Evolutionary conservation across 2,113 vertebrate genomes (phyloP).

Genomic region (Apeltes quadracus): DNA sequence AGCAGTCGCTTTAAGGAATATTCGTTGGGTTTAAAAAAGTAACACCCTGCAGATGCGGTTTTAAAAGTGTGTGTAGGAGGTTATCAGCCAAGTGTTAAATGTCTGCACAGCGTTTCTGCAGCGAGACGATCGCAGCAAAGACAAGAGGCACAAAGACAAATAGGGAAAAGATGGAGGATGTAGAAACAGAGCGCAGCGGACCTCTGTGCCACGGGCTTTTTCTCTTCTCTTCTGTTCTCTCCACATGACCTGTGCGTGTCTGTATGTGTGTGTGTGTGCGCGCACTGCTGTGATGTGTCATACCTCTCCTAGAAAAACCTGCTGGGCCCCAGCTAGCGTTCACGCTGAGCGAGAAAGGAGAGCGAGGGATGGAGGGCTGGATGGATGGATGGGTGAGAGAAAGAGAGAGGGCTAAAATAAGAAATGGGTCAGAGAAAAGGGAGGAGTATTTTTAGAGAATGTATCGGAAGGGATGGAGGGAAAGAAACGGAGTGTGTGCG

Average conservation of each 20-base stretch:
- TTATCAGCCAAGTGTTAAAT: constrained; percentile 37
- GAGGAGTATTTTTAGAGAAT: constrained; percentile 60
- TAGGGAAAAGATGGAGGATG: constrained; percentile 22
- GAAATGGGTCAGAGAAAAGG: constrained; percentile 48
- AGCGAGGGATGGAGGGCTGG: constrained; percentile 35
- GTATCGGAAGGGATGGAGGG: constrained; percentile 3
- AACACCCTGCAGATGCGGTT: constrained; percentile 10
- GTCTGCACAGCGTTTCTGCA: background rate
- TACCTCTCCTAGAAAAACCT: constrained; percentile 68
- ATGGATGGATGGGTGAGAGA: constrained; percentile 14
- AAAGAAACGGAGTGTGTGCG: constrained; percentile 9
- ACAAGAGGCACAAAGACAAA: constrained; percentile 23
- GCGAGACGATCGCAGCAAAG: background rate
- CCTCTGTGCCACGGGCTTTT: constrained; percentile 51
- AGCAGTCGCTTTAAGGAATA: constrained; percentile 1
- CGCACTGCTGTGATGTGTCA: constrained; percentile 60
- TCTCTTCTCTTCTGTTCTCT: constrained; percentile 47
- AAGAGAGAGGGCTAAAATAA: constrained; percentile 41
- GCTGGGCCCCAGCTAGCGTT: constrained; percentile 68
- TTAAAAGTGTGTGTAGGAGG: constrained; percentile 20
- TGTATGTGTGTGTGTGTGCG: constrained; percentile 10
- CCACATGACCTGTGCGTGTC: constrained; percentile 56
- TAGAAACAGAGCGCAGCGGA: constrained; percentile 29
- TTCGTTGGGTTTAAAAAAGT: constrained; percentile 30
- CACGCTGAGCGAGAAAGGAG: constrained; percentile 65